Evolutionary conservation across 2,888 invertebrate genomes (phyloP), one percentile per base, ranked within the genome.

Genomic region (Drosophila affinis): DNA sequence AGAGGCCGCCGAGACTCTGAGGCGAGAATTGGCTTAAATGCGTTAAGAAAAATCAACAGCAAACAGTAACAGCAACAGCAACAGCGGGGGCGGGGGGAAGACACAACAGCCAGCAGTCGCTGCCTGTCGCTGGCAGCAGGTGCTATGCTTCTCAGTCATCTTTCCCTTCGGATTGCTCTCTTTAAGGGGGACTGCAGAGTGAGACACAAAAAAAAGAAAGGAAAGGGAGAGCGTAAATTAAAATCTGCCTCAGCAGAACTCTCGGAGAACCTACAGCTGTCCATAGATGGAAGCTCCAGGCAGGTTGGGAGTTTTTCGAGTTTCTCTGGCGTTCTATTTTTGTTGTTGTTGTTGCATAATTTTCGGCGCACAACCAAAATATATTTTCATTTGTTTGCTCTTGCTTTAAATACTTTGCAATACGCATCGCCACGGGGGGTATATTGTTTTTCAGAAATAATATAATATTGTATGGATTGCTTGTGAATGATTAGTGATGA

Each of bases 1-100:
- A 34, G 34, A 12, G 32, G 34, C 34, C 3, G 34, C 34, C 0
- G 32, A 32, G 34, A 3, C 10, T 55, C 56, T 79, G 79, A 83
- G 78, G 77, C 79, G 87, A 72, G 87, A 83, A 80, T 87, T 88
- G 83, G 83, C 83, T 84, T 84, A 88, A 87, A 78, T 84, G 87
- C 86, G 87, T 84, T 87, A 70, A 62, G 75, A 72, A 72, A 86
- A 88, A 88, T 88, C 88, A 88, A 83, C 81, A 86, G 84, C 75
- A 75, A 72, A 39, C 39, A 14, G 39, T 14, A 21, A 21, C 18
- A 21, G 18, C 21, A 21, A 1, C 18, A 21, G 21, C n/a, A n/a
- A n/a, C n/a, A 21, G 21, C 1, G 21, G 21, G 21, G 21, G 21
- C 3, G 21, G 39, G 39, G 61, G 65, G 71, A 60, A 17, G 45